Evolutionary conservation across 1,140 invertebrate species (phyloP).

Genomic region (Rhysida immarginata): DNA sequence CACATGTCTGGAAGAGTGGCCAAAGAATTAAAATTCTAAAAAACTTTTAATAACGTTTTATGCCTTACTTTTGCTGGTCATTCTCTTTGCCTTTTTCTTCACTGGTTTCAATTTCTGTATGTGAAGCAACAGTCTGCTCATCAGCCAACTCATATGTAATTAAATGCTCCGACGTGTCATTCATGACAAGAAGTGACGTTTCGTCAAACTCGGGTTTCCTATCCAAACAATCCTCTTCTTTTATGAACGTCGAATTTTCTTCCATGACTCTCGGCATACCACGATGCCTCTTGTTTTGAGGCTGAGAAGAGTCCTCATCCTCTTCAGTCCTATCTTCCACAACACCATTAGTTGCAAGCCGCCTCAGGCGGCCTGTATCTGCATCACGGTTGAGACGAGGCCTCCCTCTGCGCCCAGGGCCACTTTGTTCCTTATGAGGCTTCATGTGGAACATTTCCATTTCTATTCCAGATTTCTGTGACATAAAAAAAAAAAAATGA

Average conservation of each 20-base stretch:
- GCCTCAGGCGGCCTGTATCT: neutral
- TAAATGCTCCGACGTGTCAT: neutral
- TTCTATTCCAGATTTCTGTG: neutral
- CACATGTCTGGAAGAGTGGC: no score
- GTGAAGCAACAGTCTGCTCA: neutral
- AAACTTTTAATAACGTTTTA: neutral
- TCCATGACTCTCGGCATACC: neutral
- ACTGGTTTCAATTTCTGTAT: neutral
- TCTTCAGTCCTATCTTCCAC: neutral
- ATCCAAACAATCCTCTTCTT: neutral
- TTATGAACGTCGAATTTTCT: neutral
- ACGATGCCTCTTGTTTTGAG: neutral
- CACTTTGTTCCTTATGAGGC: neutral
- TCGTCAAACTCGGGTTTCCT: neutral
- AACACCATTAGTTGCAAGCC: neutral
- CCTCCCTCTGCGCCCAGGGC: neutral
- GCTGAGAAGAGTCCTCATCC: neutral
- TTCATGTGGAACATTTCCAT: neutral
- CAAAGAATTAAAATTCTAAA: no score
- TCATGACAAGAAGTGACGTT: neutral
- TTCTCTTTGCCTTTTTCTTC: conserved; percentile 1
- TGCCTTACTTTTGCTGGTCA: conserved; percentile 7
- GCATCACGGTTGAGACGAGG: neutral
- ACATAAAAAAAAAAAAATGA: no score
- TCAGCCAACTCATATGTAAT: neutral